phyloP scores from a whole-genome alignment of 1,140 invertebrate genomes.

The Drosophila biarmipes region DNA sequence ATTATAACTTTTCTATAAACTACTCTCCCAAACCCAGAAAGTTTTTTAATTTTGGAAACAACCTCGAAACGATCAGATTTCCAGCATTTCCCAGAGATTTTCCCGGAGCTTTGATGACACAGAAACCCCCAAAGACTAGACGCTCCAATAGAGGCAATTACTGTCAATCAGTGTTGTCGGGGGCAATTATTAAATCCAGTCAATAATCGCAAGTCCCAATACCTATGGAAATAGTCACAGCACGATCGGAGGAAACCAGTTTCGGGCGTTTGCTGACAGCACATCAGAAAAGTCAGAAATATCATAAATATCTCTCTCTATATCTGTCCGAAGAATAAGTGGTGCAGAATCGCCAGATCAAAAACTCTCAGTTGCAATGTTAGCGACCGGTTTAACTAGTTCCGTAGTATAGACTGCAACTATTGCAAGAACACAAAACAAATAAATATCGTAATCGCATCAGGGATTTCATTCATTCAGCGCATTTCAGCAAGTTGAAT shows the following conservation, averaged over 20 bases:
- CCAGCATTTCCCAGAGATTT: constrained; percentile 15
- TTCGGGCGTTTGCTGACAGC: constrained; percentile 13
- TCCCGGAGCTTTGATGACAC: constrained; percentile 21
- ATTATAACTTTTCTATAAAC: too few relatives aligned
- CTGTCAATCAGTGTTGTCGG: constrained; percentile 55
- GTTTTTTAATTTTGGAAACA: background rate
- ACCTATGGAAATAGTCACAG: constrained; percentile 26
- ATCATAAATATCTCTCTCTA: constrained; percentile 22
- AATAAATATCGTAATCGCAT: constrained; percentile 47
- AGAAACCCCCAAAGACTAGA: constrained; percentile 13
- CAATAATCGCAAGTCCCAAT: constrained; percentile 48
- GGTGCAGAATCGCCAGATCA: constrained; percentile 41
- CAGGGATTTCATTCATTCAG: constrained; percentile 57
- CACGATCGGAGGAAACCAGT: constrained; percentile 44
- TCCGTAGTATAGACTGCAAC: constrained; percentile 26
- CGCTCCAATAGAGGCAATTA: constrained; percentile 49
- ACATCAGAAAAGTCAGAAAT: constrained; percentile 31
- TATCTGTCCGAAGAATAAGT: constrained; percentile 46
- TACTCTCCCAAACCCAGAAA: too few relatives aligned
- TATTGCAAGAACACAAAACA: constrained; percentile 25
- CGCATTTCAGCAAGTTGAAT: constrained; percentile 37
- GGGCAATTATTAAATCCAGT: constrained; percentile 51
- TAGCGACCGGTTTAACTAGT: constrained; percentile 61
- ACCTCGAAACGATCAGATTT: constrained; percentile 4
- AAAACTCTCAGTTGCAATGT: constrained; percentile 57